Base-by-base conservation (phyloP, 2,888 invertebrate genomes). In the Cryptocheilus praepositus region DNA sequence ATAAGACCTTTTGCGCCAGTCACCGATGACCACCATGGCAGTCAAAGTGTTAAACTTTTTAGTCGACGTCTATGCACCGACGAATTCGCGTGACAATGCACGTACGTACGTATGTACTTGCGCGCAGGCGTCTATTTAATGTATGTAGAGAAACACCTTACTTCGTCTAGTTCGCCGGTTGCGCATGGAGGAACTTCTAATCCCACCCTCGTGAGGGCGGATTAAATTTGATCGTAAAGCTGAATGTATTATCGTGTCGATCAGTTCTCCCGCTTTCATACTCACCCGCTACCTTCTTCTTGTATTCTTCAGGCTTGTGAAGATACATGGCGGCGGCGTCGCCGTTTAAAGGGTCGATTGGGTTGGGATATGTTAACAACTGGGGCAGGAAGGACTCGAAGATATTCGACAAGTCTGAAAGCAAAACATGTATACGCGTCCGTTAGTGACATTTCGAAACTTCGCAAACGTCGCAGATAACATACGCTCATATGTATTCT, bases 341-440 rank as follows among this genome's bases (percentile, higher is more conserved):
- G 53, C 99, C 99, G 91, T 99, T 99, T 77, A 99, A 91, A 43
- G 99, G 99, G 91, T 99, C 99, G 84, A 98, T 98, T 63, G 99
- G 99, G 91, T 99, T 99, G 56, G 99, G 99, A 92, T 99, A 99
- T 83, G 99, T 98, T 89, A 99, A 92, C 89, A 99, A 92, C 91
- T 99, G 99, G 71, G 99, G 99, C 90, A 99, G 93, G 92, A 99
- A 99, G 84, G 98, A 98, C 91, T 99, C 99, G 91, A 99, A 99
- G 85, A 99, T 99, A 91, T 99, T 99, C 84, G 98, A 98, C 88
- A 99, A 91, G 92, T 99, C 98, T 96, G 92, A 89, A 79, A 76
- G 73, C 36, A 36, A 11, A 36, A 11, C 7, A 36, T 7, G 8
- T 11, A 36, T 11, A 11, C 7, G 11, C 36, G 8, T 36, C 11